Percentiles rank a stretch among this genome's conserved stretches.
Conservation (phyloP, 23 tunicate genomes). For the Clavelina lepadiformis region DNA sequence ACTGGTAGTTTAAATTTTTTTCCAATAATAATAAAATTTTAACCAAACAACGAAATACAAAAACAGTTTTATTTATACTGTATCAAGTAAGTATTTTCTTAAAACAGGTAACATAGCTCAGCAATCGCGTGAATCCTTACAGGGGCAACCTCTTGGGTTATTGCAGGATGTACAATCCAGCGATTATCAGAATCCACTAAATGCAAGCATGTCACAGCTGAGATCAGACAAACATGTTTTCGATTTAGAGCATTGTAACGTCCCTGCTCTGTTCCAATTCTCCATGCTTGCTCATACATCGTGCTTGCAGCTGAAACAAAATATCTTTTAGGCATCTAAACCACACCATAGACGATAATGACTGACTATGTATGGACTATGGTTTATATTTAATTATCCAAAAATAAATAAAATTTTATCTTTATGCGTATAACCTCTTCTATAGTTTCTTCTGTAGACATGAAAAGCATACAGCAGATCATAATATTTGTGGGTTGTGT, state of each 20-base stretch:
- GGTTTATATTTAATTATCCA: too few species aligned
- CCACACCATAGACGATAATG: neutral
- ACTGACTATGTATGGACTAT: neutral
- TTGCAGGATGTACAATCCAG: constrained; percentile 68
- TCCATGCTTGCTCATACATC: constrained; percentile 86
- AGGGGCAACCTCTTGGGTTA: too few species aligned
- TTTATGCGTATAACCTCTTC: too few species aligned
- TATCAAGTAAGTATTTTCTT: too few species aligned
- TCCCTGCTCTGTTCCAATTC: constrained; percentile 22
- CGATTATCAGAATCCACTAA: constrained; percentile 43
- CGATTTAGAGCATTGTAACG: constrained; percentile 9
- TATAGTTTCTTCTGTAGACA: constrained; percentile 57
- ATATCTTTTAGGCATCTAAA: neutral
- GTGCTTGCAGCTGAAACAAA: constrained; percentile 50
- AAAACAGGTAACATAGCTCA: too few species aligned
- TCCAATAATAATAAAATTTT: too few species aligned
- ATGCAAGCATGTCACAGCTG: constrained; percentile 57
- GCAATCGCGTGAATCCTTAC: too few species aligned
- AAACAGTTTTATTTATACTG: too few species aligned
- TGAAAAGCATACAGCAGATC: constrained; percentile 77
- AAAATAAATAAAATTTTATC: too few species aligned
- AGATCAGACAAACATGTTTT: constrained; percentile 52
- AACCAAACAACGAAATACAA: too few species aligned
- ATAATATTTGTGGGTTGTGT: constrained; percentile 54
- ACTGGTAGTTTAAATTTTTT: too few species aligned